Conservation (phyloP, 2,113 vertebrate genomes). For the Scomber colias region DNA sequence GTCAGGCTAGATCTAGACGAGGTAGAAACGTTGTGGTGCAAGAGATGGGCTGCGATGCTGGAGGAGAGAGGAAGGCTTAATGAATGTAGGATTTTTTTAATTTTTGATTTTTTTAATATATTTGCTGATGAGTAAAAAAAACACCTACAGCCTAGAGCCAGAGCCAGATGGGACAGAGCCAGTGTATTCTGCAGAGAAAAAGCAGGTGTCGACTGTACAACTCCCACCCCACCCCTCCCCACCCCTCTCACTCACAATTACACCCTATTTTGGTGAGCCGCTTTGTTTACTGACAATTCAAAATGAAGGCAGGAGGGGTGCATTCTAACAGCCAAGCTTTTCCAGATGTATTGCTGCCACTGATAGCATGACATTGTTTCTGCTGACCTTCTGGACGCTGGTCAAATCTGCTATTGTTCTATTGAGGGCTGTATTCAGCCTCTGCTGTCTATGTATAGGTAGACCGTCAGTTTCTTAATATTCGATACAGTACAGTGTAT, state of each 20-base stretch:
- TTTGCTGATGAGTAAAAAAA: slow-evolving; percentile 39
- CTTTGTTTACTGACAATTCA: slow-evolving; percentile 48
- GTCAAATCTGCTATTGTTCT: slow-evolving; percentile 48
- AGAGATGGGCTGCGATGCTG: slow-evolving; percentile 2
- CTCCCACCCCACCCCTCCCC: slow-evolving; percentile 14
- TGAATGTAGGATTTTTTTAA: slow-evolving; percentile 22
- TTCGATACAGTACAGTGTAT: neutral
- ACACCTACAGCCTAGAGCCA: slow-evolving; percentile 38
- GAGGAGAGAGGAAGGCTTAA: neutral
- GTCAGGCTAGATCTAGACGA: slow-evolving; percentile 51
- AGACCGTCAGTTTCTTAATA: neutral
- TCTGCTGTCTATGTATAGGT: no score
- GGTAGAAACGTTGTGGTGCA: slow-evolving; percentile 7
- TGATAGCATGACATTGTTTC: slow-evolving; percentile 49
- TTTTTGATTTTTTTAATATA: neutral
- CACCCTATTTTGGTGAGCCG: slow-evolving; percentile 27
- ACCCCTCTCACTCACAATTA: slow-evolving; percentile 33
- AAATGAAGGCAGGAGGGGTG: slow-evolving; percentile 4
- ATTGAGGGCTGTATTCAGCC: neutral
- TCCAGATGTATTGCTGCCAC: slow-evolving; percentile 42
- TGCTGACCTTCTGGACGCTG: slow-evolving; percentile 52
- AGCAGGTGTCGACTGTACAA: slow-evolving; percentile 49
- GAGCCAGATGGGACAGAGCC: slow-evolving; percentile 55
- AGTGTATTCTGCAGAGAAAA: slow-evolving; percentile 52
- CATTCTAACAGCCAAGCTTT: slow-evolving; percentile 26